Conservation (phyloP, 2,113 vertebrate species). For the Pongo abelii region DNA sequence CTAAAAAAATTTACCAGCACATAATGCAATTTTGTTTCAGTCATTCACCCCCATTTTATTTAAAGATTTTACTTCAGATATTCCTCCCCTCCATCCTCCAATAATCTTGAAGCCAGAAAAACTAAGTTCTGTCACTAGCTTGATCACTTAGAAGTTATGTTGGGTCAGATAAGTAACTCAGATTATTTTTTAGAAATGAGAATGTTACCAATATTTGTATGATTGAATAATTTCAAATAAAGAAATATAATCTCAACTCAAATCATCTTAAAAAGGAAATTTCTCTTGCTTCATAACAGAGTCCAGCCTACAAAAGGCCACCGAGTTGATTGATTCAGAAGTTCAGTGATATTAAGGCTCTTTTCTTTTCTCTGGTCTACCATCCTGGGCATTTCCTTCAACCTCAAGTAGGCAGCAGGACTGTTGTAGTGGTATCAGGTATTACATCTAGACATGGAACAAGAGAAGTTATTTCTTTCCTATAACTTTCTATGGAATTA, state of each 20-base stretch:
- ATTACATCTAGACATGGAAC: neutral
- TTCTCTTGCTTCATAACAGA: neutral
- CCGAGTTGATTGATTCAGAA: neutral
- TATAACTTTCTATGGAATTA: neutral
- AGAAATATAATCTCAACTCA: neutral
- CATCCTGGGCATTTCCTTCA: too few relatives aligned
- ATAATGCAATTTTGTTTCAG: neutral
- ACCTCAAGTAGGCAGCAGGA: neutral
- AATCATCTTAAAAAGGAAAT: too few relatives aligned
- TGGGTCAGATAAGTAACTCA: neutral
- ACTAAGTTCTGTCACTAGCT: neutral
- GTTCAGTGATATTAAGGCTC: too few relatives aligned
- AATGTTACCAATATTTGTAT: neutral
- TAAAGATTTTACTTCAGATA: neutral
- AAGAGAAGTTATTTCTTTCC: neutral
- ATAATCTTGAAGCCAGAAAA: neutral
- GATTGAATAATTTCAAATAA: neutral
- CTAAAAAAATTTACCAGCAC: neutral
- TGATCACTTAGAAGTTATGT: fast-evolving
- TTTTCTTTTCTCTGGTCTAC: neutral
- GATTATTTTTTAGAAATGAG: neutral
- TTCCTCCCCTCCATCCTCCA: neutral
- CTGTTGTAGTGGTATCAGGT: too few relatives aligned
- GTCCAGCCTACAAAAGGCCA: fast-evolving
- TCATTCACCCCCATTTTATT: neutral